Conservation (phyloP, 2,888 invertebrate genomes). For the Conops quadrifasciatus region DNA sequence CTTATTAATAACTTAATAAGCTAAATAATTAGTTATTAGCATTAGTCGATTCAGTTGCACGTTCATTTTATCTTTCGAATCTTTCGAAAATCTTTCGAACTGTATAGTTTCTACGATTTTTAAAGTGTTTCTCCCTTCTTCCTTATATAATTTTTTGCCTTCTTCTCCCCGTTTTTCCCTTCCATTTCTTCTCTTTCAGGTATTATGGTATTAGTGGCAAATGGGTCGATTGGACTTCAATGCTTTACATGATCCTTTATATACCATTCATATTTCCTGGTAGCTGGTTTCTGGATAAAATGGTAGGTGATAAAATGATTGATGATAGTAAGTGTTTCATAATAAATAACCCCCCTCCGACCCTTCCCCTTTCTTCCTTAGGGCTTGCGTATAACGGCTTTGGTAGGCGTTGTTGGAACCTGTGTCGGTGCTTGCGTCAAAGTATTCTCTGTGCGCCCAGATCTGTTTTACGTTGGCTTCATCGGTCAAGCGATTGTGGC, state of each 20-base stretch:
- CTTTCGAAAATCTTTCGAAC: no score
- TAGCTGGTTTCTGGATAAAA: constrained; percentile 93
- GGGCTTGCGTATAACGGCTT: constrained; percentile 83
- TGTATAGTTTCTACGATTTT: no score
- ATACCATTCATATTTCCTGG: constrained; percentile 98
- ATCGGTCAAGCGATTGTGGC: constrained; percentile 88
- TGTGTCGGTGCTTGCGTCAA: constrained; percentile 91
- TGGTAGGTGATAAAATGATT: constrained; percentile 76
- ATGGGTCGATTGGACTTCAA: constrained; percentile 94
- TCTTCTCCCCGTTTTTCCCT: neutral
- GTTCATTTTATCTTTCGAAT: no score
- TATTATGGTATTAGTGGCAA: constrained; percentile 80
- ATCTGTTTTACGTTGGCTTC: constrained; percentile 89
- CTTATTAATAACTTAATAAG: no score
- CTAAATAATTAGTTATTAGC: no score
- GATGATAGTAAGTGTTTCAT: neutral
- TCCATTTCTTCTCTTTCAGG: constrained; percentile 55
- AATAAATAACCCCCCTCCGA: neutral
- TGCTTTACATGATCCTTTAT: constrained; percentile 97
- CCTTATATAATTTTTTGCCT: neutral
- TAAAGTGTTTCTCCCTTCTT: no score
- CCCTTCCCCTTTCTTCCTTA: constrained; percentile 65
- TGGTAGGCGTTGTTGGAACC: constrained; percentile 86
- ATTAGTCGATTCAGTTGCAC: no score
- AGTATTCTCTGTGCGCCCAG: constrained; percentile 84